Base-by-base conservation (phyloP, 1,140 invertebrate species). In the Wasmannia auropunctata region DNA sequence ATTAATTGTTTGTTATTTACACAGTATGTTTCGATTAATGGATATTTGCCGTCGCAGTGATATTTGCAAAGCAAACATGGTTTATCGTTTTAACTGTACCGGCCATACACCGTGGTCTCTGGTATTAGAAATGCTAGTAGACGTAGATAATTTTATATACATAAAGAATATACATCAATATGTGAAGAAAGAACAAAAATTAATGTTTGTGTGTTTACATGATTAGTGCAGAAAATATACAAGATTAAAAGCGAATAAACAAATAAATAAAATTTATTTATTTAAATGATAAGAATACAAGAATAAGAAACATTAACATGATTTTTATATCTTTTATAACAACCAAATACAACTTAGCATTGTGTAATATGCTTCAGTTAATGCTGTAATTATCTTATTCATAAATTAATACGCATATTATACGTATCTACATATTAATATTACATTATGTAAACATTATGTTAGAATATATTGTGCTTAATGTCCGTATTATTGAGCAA, bases 1-100 rank as follows among this genome's bases (percentile, higher is more conserved):
- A 80, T 84, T 63, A 79, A 84, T 90, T 90, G 86, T 86, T 88
- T 88, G 31, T 60, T 65, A 80, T 90, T 90, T 90, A 54, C 81
- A 58, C 74, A 28, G 49, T 63, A 70, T 54, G 63, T 91, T 91
- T 86, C 86, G 63, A 88, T 91, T 90, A 91, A 90, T 74, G 88
- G 56, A 84, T 91, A 91, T 91, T 91, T 91, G 83, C 79, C 72
- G 67, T 77, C 56, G 60, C 84, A 65, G 34, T 60, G 67, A 88
- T 88, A 83, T 88, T 90, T 88, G 60, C 86, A 84, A 83, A 85
- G 77, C 62, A 88, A 90, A 86, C 83, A 85, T 77, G 28, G 76
- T 81, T 90, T 84, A 79, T 88, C 89, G 67, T 90, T 91, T 86
- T 81, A 83, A 86, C 51, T 40, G 58, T 43, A 62, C 58, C 40